Evolutionary conservation across 2,113 vertebrate genomes (phyloP), one percentile per base, ranked within the genome.

Genomic region (Lutjanus erythropterus): DNA sequence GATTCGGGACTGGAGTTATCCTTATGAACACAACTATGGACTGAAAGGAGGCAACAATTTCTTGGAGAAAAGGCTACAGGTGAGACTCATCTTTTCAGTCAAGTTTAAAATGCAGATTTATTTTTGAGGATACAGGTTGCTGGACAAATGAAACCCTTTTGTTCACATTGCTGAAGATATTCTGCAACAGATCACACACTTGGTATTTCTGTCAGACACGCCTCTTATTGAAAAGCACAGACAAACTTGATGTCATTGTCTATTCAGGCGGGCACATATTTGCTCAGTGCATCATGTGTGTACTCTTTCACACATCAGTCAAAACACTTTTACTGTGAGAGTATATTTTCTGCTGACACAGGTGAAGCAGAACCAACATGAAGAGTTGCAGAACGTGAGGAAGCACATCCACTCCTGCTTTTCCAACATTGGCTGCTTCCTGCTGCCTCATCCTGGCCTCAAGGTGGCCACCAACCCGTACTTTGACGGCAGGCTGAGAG

Each of bases 391-490:
- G 94, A 96, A 96, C 0, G 97, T 98, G 11, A 95, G 97, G 66
- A 97, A 96, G 78, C 97, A 98, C 92, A 97, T 98, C 69, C 96
- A 97, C 87, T 96, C 97, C 0, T 98, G 97, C 86, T 98, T 98
- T 91, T 96, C 95, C 46, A 96, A 84, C 2, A 96, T 97, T 68
- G 91, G 86, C 92, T 97, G 97, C 86, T 97, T 98, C 82, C 95
- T 98, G 31, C 90, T 97, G 66, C 97, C 97, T 14, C 97, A 98
- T 68, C 97, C 97, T 0, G 97, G 97, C 14, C 95, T 98, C 52
- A 96, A 96, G 80, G 97, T 98, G 86, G 95, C 97, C 88, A 98
- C 95, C 56, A 97, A 96, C 85, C 96, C 95, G 0, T 75, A 95
- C 80, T 97, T 98, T 79, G 96, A 98, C 37, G 97, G 97, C 56